Evolutionary conservation across 2,113 vertebrate species (phyloP), one percentile per base, ranked within the genome.

Genomic region (Orthochromis indermauri): DNA sequence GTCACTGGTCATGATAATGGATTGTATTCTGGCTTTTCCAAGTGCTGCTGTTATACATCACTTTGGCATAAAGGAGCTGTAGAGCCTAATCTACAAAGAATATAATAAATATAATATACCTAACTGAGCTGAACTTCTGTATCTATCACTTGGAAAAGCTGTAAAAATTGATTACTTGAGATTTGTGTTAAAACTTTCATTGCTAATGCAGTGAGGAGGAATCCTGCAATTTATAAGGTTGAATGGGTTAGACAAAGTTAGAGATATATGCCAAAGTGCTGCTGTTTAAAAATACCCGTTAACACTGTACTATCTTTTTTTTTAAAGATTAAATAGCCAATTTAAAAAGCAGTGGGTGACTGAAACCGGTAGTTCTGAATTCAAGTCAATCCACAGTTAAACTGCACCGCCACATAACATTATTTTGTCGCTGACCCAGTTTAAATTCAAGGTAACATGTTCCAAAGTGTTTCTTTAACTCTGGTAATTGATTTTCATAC

Each of bases 1-100:
- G 90, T 91, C 92, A 90, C 68, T 33, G 83, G 81, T 91, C 88
- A 86, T 31, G 51, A 85, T 89, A 93, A 92, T 81, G 82, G 90
- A 94, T 92, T 57, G 63, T 82, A 71, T 83, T 76, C 63, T 28
- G 8, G 14, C 45, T 82, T 89, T 71, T 85, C 82, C 76, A 35
- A 89, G 90, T 5, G 68, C 86, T 47, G 19, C 81, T 63, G 40
- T 82, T 86, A 73, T 91, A 68, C 49, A 88, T 93, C 92, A 93
- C 89, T 55, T 76, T 87, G 86, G 80, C 86, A 82, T 7, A 45
- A 71, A 71, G 59, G 42, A 87, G 53, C 54, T 80, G 68, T 8
- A 14, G 83, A 89, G 81, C 81, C 79, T 90, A 87, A 90, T 92
- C 45, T 89, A 35, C 80, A 73, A 86, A 82, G 68, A 90, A 76